These are phyloP conservation scores for Heliconius himera DNA, from an alignment of 1,140 invertebrate genomes.

Conservation along the genomic window DNA sequence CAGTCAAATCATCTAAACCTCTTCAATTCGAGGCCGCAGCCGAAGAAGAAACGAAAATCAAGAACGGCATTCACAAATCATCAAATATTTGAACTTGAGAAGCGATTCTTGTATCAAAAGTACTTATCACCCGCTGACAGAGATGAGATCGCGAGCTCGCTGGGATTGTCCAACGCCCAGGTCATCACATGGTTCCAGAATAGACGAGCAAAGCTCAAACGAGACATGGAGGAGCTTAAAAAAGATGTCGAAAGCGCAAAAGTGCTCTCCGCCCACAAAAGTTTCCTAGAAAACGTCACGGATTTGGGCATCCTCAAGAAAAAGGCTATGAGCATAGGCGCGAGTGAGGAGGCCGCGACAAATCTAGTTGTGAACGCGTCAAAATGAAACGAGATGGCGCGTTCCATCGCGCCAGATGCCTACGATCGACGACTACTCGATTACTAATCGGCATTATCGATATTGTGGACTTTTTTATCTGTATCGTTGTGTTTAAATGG, in stretches of 20 bases:
- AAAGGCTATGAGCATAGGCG: conserved; percentile 86
- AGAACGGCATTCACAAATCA: conserved; percentile 99
- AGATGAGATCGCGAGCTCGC: conserved; percentile 95
- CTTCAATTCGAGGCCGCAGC: conserved; percentile 95
- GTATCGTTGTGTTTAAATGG: conserved; percentile 39
- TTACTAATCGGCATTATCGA: conserved; percentile 53
- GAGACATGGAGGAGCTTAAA: conserved; percentile 98
- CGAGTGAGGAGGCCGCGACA: conserved; percentile 79
- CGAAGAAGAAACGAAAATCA: conserved; percentile 98
- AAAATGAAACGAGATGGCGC: conserved; percentile 76
- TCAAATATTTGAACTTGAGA: conserved; percentile 98
- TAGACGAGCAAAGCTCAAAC: conserved; percentile 96
- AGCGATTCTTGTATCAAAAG: conserved; percentile 98
- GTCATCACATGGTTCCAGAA: conserved; percentile 99
- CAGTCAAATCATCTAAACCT: conserved; percentile 89
- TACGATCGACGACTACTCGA: conserved; percentile 70
- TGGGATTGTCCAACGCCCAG: conserved; percentile 97
- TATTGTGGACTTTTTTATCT: conserved; percentile 23
- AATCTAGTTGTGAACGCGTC: conserved; percentile 77
- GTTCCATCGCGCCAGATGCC: conserved; percentile 56
- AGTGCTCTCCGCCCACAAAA: conserved; percentile 90
- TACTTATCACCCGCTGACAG: conserved; percentile 98
- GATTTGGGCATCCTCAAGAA: conserved; percentile 94
- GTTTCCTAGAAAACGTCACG: conserved; percentile 94
- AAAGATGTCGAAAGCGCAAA: conserved; percentile 97